Evolutionary conservation across 2,113 vertebrate species (phyloP).

Genomic region (Macrotus californicus): DNA sequence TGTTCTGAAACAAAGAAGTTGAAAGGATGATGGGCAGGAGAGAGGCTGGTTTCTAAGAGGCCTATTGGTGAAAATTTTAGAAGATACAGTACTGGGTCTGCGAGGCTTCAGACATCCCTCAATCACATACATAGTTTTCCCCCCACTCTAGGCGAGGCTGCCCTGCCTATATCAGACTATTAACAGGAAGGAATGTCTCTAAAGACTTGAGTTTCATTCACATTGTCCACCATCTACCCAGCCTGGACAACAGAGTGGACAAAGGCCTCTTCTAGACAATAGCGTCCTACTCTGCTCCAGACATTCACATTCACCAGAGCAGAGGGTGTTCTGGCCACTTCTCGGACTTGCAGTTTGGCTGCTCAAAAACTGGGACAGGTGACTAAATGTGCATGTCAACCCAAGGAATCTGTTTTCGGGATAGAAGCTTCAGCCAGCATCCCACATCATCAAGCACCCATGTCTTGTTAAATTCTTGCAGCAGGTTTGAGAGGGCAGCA

Average conservation of each 20-base stretch:
- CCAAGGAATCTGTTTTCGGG: not conserved
- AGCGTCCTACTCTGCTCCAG: not conserved
- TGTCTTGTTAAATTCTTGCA: not conserved
- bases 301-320: not conserved
- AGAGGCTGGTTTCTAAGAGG: not conserved
- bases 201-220: not conserved
- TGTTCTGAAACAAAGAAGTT: not conserved
- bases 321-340: not conserved
- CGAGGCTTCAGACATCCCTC: not conserved
- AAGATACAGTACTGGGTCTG: not conserved
- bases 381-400: not conserved
- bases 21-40: not conserved
- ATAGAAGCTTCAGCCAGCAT: not conserved
- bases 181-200: not conserved
- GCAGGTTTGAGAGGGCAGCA: not conserved
- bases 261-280: not conserved
- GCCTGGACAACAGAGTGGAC: too few relatives aligned
- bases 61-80: not conserved
- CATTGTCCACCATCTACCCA: not conserved
- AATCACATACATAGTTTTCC: not conserved
- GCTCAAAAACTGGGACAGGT: constrained; percentile 4
- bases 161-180: not conserved
- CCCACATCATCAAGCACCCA: not conserved
- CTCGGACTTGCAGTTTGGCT: not conserved
- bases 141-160: not conserved